Evolutionary conservation across 2,888 invertebrate genomes (phyloP), one percentile per base, ranked within the genome.

Genomic region (Phaedon cochleariae): DNA sequence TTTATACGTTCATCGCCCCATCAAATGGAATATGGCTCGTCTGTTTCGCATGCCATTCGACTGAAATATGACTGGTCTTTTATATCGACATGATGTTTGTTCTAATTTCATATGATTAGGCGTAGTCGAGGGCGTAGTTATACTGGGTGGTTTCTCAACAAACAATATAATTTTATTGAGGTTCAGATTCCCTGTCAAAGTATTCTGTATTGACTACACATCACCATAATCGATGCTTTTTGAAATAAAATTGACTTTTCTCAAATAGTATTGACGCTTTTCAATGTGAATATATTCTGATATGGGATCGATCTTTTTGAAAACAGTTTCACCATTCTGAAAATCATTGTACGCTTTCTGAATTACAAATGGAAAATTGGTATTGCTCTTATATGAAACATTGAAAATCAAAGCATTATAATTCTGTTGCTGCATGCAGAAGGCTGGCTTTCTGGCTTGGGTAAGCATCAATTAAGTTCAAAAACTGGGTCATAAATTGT

Each of bases 401-500:
- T 21, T 26, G 26, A 45, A 41, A 45, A 29, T 57, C 57, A 9
- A 12, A 17, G 17, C 57, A 37, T 15, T n/a, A n/a, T n/a, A n/a
- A n/a, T n/a, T 37, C 37, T 58, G 12, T 34, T 59, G n/a, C n/a
- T n/a, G n/a, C 22, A 49, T 15, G 34, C 15, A 17, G 12, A 20
- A 48, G 51, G 31, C n/a, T n/a, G n/a, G n/a, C n/a, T 31, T 22
- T 10, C 41, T 48, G 29, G 20, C 49, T 41, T 41, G 41, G 37
- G n/a, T n/a, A 59, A 59, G 49, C 31, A 37, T 20, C 59, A 46
- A 59, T 59, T 59, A 29, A 48, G 34, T 18, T 59, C 34, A 20
- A 59, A 59, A 59, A 59, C 21, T 51, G 48, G 51, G 51, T 59
- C 59, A 37, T 21, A 37, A 29, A 48, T 59, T 49, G 49, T 51